Evolutionary conservation across 2,888 invertebrate genomes (phyloP).

Genomic region (Eretmocerus hayati): DNA sequence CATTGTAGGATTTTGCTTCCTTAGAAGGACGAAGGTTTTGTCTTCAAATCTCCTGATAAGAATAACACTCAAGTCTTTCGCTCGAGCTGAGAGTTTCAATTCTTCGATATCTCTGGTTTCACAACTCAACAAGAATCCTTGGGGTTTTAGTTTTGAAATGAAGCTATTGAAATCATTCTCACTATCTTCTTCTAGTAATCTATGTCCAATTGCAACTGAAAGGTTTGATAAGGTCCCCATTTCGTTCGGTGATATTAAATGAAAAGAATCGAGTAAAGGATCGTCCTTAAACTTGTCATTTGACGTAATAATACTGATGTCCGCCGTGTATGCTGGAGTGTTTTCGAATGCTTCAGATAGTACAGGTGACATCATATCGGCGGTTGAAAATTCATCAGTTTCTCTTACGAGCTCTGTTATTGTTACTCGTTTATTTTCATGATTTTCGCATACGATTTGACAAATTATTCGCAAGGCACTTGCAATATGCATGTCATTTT

Average conservation of each 20-base stretch:
- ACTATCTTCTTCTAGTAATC: slow-evolving; percentile 40
- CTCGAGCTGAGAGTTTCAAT: slow-evolving; percentile 53
- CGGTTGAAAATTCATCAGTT: slow-evolving; percentile 29
- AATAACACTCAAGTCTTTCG: slow-evolving; percentile 34
- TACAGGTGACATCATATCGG: slow-evolving; percentile 48
- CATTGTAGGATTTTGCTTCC: slow-evolving; percentile 27
- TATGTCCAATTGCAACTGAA: slow-evolving; percentile 51
- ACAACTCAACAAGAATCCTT: slow-evolving; percentile 35
- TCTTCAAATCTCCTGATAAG: slow-evolving; percentile 8
- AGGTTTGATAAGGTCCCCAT: slow-evolving; percentile 50
- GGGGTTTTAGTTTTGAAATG: slow-evolving; percentile 18
- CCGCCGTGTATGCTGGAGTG: slow-evolving; percentile 63
- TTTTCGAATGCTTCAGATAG: slow-evolving; percentile 59
- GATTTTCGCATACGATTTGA: slow-evolving; percentile 53
- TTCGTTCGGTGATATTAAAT: slow-evolving; percentile 56
- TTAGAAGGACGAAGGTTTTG: slow-evolving; percentile 24
- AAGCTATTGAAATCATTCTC: slow-evolving; percentile 19
- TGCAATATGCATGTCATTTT: slow-evolving; percentile 27
- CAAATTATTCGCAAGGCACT: slow-evolving; percentile 40
- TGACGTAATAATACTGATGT: slow-evolving; percentile 51
- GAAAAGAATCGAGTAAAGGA: slow-evolving; percentile 50
- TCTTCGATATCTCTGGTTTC: slow-evolving; percentile 24
- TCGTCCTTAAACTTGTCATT: slow-evolving; percentile 42
- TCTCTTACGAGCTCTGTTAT: slow-evolving; percentile 38
- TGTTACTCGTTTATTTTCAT: slow-evolving; percentile 36